Base-by-base conservation (phyloP, 2,113 vertebrate genomes). In the Callithrix jacchus region DNA sequence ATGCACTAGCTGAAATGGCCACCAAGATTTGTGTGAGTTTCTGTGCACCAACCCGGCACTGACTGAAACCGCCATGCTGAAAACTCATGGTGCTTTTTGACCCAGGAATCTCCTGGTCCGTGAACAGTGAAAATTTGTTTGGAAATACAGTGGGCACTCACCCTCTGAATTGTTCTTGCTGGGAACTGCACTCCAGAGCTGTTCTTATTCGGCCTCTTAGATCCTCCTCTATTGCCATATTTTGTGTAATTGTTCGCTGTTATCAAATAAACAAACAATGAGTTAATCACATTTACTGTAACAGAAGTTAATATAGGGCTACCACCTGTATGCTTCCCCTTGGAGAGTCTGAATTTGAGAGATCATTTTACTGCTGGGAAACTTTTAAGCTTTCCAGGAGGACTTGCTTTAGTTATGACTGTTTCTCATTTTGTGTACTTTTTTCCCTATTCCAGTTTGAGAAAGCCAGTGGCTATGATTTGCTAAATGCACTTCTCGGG, bases 251-350 rank as follows among this genome's bases (percentile, higher is more conserved):
- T 71, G 45, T 73, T 82, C 66, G 18, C 35, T 58, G 12, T 80
- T 79, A 87, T 73, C 35, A 83, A 93, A 73, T 64, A 80, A 88
- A n/a, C 6, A 85, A 89, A 80, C 5, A 84, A 47, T 64, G 30
- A 94, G 30, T 87, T 79, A 77, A 82, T 86, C 30, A 91, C 52
- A 74, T 64, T 93, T 89, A 88, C 79, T 37, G 14, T 70, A 85
- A 85, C 49, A 68, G 17, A 84, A 94, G 73, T 73, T 79, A 81
- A 58, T 61, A 40, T n/a, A 47, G 4, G 10, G 20, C 37, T 86
- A 56, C 16, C 5, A 77, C 17, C 6, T 40, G 16, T 73, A 42
- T 32, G 2, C 27, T 88, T 85, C 17, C 12, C 23, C 1, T 40
- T 32, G 27, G 10, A 37, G 2, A 58, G 13, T 32, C 6, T 95